Evolutionary conservation across 2,113 vertebrate genomes (phyloP).

Genomic region (Tretioscincus oriximinensis): DNA sequence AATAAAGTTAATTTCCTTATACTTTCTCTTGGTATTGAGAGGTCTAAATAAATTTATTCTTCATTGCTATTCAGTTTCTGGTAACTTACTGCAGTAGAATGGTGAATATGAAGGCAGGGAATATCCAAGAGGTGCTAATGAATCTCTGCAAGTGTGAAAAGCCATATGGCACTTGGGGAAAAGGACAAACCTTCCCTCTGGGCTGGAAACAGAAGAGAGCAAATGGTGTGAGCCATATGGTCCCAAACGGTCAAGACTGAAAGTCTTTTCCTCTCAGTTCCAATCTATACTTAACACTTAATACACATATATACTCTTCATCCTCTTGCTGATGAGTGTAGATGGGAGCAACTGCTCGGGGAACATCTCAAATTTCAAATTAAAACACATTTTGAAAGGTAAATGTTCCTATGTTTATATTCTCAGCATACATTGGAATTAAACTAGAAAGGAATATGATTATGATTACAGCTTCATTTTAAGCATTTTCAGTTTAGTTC

Average conservation of each 20-base stretch:
- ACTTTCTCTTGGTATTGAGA: background rate
- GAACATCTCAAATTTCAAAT: no score
- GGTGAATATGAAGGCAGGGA: background rate
- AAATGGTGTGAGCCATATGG: conserved; percentile 52
- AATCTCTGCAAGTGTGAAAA: background rate
- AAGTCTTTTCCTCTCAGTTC: background rate
- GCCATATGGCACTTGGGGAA: conserved; percentile 11
- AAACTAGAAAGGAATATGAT: background rate
- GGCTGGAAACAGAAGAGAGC: conserved; percentile 33
- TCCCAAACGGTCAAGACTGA: conserved; percentile 13
- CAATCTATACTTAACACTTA: background rate
- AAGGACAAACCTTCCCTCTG: background rate
- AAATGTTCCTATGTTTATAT: no score
- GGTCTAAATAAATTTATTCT: background rate
- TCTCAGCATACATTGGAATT: background rate
- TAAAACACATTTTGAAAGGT: background rate
- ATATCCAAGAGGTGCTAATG: background rate
- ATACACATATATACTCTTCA: background rate
- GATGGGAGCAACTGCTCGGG: background rate
- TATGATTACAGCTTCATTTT: no score
- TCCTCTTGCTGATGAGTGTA: background rate
- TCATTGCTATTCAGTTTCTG: background rate
- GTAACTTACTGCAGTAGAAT: background rate
- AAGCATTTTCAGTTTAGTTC: no score
- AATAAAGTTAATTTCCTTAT: no score